phyloP scores from a whole-genome alignment of 2,888 invertebrate species.

The Eupeodes latifasciatus region DNA sequence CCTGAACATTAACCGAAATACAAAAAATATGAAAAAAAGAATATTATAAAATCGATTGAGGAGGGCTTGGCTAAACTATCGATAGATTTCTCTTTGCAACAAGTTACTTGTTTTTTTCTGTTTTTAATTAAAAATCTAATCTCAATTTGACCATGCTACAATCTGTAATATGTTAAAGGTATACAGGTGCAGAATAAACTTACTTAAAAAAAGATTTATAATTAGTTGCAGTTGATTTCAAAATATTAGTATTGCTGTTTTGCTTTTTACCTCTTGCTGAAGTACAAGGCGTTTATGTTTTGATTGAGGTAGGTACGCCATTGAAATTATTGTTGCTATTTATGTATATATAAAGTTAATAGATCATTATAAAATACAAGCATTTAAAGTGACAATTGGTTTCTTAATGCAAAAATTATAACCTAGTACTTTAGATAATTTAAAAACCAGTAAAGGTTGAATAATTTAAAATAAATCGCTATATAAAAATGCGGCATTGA shows the following conservation, averaged over 20 bases:
- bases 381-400: constrained; percentile 6
- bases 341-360: constrained; percentile 18
- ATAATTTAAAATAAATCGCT: background rate
- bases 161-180: background rate
- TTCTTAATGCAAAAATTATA: background rate
- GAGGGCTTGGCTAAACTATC: background rate
- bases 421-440: background rate
- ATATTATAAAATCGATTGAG: background rate
- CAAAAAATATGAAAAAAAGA: background rate
- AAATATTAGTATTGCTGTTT: constrained; percentile 40
- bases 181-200: constrained; percentile 28
- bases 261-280: constrained; percentile 23
- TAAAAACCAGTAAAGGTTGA: constrained; percentile 9
- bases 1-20: background rate
- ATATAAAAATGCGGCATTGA: background rate
- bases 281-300: constrained; percentile 58
- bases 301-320: constrained; percentile 27
- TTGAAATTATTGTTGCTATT: constrained; percentile 9
- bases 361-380: constrained; percentile 8
- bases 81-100: constrained; percentile 48
- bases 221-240: constrained; percentile 36
- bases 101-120: constrained; percentile 23
- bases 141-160: constrained; percentile 2
- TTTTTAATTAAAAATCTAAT: constrained; percentile 44
- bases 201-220: constrained; percentile 26